Conservation (phyloP, 2,113 vertebrate genomes). For the Coptodon bakossiorum region DNA sequence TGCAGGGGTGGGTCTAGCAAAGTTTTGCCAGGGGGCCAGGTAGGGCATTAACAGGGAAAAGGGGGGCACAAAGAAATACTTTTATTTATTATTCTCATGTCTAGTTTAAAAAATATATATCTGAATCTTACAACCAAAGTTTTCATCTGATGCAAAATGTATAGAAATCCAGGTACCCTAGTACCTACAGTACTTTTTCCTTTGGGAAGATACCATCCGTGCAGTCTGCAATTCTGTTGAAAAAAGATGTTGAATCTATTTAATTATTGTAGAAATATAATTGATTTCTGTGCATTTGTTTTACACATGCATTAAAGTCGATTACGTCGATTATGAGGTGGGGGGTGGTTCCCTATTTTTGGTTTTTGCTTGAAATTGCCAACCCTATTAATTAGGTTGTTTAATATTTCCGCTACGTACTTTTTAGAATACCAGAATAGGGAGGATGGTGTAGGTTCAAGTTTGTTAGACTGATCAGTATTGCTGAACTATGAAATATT, state of each 20-base stretch:
- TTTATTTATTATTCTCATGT: no score
- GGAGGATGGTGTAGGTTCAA: not conserved
- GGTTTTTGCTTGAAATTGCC: not conserved
- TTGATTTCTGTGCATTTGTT: not conserved
- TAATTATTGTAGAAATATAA: not conserved
- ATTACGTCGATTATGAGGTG: not conserved
- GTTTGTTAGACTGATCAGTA: not conserved
- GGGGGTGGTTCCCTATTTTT: not conserved
- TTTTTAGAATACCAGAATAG: not conserved
- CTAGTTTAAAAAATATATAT: no score
- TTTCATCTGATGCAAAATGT: not conserved
- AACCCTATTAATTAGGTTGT: not conserved
- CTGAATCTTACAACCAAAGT: not conserved
- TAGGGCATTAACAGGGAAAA: no score
- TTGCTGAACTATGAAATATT: not conserved
- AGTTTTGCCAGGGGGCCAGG: no score
- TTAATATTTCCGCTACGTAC: not conserved
- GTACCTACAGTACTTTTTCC: not conserved
- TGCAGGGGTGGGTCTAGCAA: accelerated
- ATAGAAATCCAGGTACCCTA: not conserved
- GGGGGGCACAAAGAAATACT: no score
- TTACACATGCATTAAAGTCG: accelerated
- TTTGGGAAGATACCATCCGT: not conserved
- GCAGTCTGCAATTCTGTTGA: not conserved
- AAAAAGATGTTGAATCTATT: not conserved